These are phyloP conservation scores for Sarcophilus harrisii DNA, from an alignment of 2,797 vertebrate species.

Conservation along the genomic window DNA sequence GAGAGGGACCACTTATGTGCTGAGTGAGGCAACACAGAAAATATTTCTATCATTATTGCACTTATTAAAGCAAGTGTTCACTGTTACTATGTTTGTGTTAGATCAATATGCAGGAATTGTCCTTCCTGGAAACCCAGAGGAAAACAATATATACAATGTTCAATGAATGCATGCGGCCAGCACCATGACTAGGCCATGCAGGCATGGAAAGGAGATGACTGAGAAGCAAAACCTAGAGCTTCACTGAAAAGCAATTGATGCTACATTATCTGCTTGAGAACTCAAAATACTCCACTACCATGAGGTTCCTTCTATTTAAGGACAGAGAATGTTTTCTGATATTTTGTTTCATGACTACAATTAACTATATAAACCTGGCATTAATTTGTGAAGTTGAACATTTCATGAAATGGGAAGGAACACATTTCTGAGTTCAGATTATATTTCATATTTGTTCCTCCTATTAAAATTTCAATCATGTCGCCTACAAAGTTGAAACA, in stretches of 20 bases:
- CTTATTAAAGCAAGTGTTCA: slow-evolving; percentile 44
- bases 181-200: slow-evolving; percentile 61
- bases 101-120: slow-evolving; percentile 46
- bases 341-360: neutral
- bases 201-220: neutral
- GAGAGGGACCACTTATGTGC: slow-evolving; percentile 16
- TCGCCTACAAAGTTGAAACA: slow-evolving; percentile 34
- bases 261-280: neutral
- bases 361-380: neutral
- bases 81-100: slow-evolving; percentile 63
- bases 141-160: slow-evolving; percentile 71
- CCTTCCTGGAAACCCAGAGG: slow-evolving; percentile 58
- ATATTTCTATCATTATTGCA: slow-evolving; percentile 55
- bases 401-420: slow-evolving; percentile 11
- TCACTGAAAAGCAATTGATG: slow-evolving; percentile 8
- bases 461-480: slow-evolving; percentile 34
- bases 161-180: slow-evolving; percentile 49
- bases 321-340: slow-evolving; percentile 15
- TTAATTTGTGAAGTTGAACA: neutral
- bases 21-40: slow-evolving; percentile 53
- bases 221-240: slow-evolving; percentile 22
- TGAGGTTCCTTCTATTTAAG: neutral
- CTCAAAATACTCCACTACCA: neutral
- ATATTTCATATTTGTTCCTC: slow-evolving; percentile 9
- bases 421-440: slow-evolving; percentile 24